These are phyloP conservation scores for Prosopocoilus inquinatus DNA, from an alignment of 2,888 invertebrate genomes.

Conservation along the genomic window DNA sequence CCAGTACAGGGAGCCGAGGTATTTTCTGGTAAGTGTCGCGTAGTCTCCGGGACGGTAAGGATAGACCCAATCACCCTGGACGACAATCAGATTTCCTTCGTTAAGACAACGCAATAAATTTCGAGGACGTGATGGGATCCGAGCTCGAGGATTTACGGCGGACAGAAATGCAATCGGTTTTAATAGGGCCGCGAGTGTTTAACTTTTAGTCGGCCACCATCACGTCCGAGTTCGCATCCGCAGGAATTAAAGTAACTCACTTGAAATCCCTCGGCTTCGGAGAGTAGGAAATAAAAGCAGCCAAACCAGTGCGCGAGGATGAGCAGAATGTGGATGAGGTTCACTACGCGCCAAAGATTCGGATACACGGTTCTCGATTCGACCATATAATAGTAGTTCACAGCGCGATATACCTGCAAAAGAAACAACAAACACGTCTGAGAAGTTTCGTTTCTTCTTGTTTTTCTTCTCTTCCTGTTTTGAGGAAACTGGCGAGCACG, in stretches of 20 bases:
- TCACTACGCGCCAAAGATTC: constrained; percentile 93
- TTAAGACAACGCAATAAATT: not conserved
- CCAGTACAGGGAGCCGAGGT: constrained; percentile 94
- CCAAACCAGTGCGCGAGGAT: constrained; percentile 98
- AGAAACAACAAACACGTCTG: constrained; percentile 20
- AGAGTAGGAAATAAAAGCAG: constrained; percentile 93
- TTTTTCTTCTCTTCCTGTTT: too few relatives aligned
- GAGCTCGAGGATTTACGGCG: not conserved
- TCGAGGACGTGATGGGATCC: not conserved
- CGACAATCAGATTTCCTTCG: not conserved
- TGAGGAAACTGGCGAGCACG: not conserved
- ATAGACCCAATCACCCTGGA: constrained; percentile 85
- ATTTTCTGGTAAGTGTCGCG: constrained; percentile 86
- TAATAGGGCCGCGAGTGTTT: not conserved
- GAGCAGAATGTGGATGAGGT: constrained; percentile 90
- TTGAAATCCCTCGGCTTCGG: constrained; percentile 86
- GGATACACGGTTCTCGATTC: constrained; percentile 95
- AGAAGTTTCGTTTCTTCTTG: too few relatives aligned
- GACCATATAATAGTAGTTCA: constrained; percentile 93
- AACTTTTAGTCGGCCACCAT: not conserved
- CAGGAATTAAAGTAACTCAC: constrained; percentile 46
- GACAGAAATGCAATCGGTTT: not conserved
- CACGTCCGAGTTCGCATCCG: constrained; percentile 1
- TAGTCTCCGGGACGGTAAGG: constrained; percentile 86
- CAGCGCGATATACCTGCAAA: constrained; percentile 81